Evolutionary conservation across 2,113 vertebrate genomes (phyloP).

Genomic region (Odocoileus virginianus): DNA sequence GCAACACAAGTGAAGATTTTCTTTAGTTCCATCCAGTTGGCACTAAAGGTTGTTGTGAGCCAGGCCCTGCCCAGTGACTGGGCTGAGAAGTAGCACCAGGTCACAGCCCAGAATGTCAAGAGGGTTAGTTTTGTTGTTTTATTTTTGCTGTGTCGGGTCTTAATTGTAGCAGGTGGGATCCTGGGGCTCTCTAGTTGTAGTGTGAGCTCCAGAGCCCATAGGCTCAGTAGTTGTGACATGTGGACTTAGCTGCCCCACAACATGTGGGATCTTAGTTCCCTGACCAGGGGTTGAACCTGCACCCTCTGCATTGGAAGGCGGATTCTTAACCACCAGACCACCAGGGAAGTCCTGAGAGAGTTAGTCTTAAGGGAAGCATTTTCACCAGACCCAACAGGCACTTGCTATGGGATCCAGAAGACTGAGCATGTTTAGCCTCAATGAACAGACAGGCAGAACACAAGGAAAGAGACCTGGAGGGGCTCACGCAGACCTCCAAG

Average conservation of each 20-base stretch:
- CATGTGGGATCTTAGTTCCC: background rate
- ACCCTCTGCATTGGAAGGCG: background rate
- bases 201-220: background rate
- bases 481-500: accelerated
- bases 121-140: accelerated
- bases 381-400: background rate
- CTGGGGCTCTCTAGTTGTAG: background rate
- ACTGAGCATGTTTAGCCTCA: accelerated
- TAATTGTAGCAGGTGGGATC: background rate
- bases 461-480: background rate
- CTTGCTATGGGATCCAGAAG: accelerated
- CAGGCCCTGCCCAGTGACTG: accelerated
- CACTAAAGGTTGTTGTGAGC: accelerated
- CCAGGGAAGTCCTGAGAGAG: background rate
- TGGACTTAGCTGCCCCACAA: background rate
- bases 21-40: background rate
- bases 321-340: background rate
- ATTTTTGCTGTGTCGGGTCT: background rate
- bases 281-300: background rate
- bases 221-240: background rate
- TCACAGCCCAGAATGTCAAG: accelerated
- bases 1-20: accelerated
- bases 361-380: accelerated
- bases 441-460: background rate
- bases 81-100: background rate